Evolutionary conservation across 2,113 vertebrate genomes (phyloP).

Genomic region (Sapayoa aenigma): DNA sequence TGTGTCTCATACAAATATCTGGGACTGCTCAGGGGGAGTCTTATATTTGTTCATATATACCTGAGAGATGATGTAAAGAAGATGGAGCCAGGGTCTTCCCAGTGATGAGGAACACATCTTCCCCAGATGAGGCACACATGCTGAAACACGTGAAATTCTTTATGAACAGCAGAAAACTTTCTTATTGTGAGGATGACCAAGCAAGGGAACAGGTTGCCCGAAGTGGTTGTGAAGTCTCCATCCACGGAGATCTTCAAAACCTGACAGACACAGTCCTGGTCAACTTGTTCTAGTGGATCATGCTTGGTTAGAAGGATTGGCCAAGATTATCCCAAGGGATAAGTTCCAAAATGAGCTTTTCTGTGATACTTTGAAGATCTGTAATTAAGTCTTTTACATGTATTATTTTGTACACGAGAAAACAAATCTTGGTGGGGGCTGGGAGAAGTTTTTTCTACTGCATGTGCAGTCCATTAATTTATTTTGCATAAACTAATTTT

Average conservation of each 20-base stretch:
- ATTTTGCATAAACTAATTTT: neutral
- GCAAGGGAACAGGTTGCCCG: neutral
- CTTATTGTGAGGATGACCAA: neutral
- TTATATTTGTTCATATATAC: neutral
- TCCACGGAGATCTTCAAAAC: neutral
- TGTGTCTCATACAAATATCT: neutral
- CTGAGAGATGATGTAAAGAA: neutral
- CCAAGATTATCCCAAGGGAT: neutral
- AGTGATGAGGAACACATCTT: no score
- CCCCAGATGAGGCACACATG: no score
- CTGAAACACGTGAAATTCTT: neutral
- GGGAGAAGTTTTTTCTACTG: neutral
- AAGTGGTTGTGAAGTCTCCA: neutral
- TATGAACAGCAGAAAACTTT: neutral
- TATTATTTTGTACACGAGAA: neutral
- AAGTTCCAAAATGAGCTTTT: neutral
- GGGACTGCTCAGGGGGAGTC: neutral
- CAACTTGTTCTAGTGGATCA: neutral
- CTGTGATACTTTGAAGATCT: neutral
- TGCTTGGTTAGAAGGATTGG: neutral
- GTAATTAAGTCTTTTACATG: neutral
- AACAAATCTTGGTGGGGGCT: neutral
- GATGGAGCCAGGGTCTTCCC: neutral
- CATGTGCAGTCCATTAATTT: neutral
- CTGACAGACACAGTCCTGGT: fast-evolving